These are phyloP conservation scores for Andrena cerasifolii DNA, from an alignment of 1,140 invertebrate species.

Conservation along the genomic window DNA sequence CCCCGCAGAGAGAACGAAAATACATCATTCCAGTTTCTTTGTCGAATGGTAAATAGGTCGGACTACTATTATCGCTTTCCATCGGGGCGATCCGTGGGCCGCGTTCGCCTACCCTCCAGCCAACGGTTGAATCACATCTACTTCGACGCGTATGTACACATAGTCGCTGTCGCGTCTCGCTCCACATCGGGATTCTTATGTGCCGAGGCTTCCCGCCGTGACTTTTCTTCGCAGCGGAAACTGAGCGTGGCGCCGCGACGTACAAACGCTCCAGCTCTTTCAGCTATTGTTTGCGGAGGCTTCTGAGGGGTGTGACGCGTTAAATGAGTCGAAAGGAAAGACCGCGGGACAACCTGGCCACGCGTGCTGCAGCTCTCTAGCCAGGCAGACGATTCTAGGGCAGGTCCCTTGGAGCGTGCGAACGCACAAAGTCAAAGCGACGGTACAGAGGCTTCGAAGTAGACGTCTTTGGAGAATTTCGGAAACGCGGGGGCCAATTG, in stretches of 20 bases:
- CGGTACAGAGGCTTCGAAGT: background rate
- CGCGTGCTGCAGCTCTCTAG: too few species aligned
- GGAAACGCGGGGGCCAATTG: background rate
- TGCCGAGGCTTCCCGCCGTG: background rate
- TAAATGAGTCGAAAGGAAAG: background rate
- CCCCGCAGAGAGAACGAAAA: slow-evolving; percentile 23
- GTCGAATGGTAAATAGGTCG: slow-evolving; percentile 58
- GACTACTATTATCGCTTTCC: slow-evolving; percentile 54
- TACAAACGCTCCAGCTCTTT: background rate
- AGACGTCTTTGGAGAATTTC: background rate
- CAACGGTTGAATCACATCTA: background rate
- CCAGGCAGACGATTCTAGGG: too few species aligned
- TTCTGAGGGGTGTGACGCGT: background rate
- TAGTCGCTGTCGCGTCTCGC: background rate
- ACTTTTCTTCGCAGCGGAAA: slow-evolving; percentile 5
- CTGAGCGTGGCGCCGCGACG: background rate
- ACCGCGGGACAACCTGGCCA: background rate
- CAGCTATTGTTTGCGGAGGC: background rate
- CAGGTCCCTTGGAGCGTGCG: too few species aligned
- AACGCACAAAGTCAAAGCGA: too few species aligned
- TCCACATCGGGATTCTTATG: background rate
- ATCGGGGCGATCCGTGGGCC: slow-evolving; percentile 32
- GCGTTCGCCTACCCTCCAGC: slow-evolving; percentile 20
- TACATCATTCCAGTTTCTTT: slow-evolving; percentile 56
- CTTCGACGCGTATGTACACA: background rate